Percentiles rank a stretch among this genome's conserved stretches.
These are phyloP conservation scores for Dynastes tityus DNA, from an alignment of 2,888 invertebrate genomes.

Conservation along the genomic window DNA sequence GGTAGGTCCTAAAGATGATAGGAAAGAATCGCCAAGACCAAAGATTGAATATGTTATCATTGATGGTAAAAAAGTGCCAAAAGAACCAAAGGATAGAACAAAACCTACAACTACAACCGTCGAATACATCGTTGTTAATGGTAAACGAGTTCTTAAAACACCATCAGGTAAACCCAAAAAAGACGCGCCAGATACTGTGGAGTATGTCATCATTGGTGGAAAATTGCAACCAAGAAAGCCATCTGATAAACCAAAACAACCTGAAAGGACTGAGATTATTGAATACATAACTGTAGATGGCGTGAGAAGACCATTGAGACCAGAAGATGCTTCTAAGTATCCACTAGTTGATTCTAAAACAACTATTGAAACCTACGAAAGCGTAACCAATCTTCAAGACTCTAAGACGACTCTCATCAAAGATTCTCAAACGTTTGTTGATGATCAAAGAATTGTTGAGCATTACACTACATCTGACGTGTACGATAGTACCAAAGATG, in stretches of 20 bases:
- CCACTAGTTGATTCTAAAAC: conserved; percentile 58
- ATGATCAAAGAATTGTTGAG: conserved; percentile 61
- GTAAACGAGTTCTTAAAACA: background rate
- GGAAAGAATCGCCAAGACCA: too few relatives aligned
- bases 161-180: background rate
- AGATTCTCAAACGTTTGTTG: conserved; percentile 61
- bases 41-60: background rate
- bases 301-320: conserved; percentile 25
- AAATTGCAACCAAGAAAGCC: conserved; percentile 40
- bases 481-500: conserved; percentile 56
- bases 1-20: conserved; percentile 40
- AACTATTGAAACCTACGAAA: conserved; percentile 60
- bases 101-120: background rate
- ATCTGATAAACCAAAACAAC: conserved; percentile 34
- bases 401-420: conserved; percentile 61
- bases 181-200: conserved; percentile 14
- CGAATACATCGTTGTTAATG: background rate
- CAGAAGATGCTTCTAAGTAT: conserved; percentile 7
- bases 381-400: conserved; percentile 60
- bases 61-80: conserved; percentile 1
- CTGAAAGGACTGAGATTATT: conserved; percentile 11
- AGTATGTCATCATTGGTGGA: conserved; percentile 40
- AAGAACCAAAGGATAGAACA: background rate
- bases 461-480: conserved; percentile 60
- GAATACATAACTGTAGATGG: conserved; percentile 38